Evolutionary conservation across 1,140 invertebrate species (phyloP).

Genomic region (Drosophila suzukii): DNA sequence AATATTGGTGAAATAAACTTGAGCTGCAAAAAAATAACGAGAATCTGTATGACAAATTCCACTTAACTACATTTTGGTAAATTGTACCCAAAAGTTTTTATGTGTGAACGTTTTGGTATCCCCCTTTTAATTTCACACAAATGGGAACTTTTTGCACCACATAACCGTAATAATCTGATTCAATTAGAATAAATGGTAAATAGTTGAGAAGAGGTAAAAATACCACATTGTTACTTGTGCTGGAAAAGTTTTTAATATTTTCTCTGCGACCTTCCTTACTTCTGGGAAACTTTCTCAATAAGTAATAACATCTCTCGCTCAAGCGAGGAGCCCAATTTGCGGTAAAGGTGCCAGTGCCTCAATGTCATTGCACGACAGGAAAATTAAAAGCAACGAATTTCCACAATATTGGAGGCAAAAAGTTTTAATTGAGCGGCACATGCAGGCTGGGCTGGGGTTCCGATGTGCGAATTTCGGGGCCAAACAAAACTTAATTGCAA

Average conservation of each 20-base stretch:
- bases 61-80: too few species aligned
- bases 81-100: too few species aligned
- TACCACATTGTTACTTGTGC: neutral
- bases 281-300: slow-evolving; percentile 15
- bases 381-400: slow-evolving; percentile 65
- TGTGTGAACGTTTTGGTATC: neutral
- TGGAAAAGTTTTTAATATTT: neutral
- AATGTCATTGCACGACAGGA: slow-evolving; percentile 47
- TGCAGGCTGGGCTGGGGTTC: slow-evolving; percentile 24
- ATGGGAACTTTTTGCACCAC: neutral
- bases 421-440: slow-evolving; percentile 69
- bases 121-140: neutral
- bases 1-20: too few species aligned
- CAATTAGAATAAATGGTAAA: neutral
- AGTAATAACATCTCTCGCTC: slow-evolving; percentile 25
- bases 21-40: too few species aligned
- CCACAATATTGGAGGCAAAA: slow-evolving; percentile 48
- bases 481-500: slow-evolving; percentile 80
- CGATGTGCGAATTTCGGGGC: slow-evolving; percentile 39
- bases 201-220: neutral
- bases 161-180: neutral
- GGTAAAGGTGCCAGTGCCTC: slow-evolving; percentile 9
- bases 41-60: too few species aligned
- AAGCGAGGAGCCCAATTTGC: slow-evolving; percentile 25
- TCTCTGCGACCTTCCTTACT: neutral